Evolutionary conservation across 2,797 vertebrate genomes (phyloP).

Genomic region (Intellagama lesueurii): DNA sequence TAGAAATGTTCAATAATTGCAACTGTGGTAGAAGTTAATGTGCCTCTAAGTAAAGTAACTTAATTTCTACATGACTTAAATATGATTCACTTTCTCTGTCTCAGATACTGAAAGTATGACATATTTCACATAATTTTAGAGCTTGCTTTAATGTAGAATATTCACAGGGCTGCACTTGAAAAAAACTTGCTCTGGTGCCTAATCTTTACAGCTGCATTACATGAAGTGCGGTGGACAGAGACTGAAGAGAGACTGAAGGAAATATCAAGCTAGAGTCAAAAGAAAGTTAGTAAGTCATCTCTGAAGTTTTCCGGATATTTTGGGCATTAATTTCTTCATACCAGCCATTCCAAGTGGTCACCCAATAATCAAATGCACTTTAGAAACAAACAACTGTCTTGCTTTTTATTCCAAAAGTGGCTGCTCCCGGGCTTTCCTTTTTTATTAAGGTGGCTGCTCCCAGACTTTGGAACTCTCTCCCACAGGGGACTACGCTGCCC

Average conservation of each 20-base stretch:
- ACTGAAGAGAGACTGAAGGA: neutral
- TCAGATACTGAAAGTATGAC: neutral
- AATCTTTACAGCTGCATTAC: neutral
- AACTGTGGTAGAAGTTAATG: constrained; percentile 6
- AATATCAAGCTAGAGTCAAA: neutral
- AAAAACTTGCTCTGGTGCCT: neutral
- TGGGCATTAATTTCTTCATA: neutral
- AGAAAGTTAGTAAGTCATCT: neutral
- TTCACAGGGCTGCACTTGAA: neutral
- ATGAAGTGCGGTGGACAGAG: neutral
- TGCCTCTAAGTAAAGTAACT: neutral
- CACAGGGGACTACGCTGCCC: too few species aligned
- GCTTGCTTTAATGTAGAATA: neutral
- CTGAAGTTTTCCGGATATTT: neutral
- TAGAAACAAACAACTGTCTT: too few species aligned
- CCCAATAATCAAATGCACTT: neutral
- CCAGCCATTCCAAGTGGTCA: neutral
- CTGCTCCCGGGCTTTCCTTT: too few species aligned
- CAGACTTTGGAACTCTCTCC: too few species aligned
- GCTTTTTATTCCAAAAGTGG: too few species aligned
- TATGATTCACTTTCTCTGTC: constrained; percentile 4
- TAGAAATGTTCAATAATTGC: neutral
- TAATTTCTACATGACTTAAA: constrained; percentile 5
- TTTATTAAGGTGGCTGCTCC: too few species aligned
- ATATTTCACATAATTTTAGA: neutral